phyloP scores from a whole-genome alignment of 2,113 vertebrate species.

The Chascanopsetta lugubris region DNA sequence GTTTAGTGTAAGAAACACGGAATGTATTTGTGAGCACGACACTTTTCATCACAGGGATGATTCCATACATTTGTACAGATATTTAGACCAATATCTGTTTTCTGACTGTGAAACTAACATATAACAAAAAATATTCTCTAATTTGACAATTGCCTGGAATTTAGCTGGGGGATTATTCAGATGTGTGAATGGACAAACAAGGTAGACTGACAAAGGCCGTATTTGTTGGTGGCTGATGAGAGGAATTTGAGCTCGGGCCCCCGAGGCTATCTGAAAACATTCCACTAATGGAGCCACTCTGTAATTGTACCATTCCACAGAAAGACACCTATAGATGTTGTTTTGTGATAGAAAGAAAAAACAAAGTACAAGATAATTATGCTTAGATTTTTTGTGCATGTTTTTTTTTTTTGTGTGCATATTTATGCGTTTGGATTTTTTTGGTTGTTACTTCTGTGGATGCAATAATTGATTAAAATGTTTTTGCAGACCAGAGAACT shows the following conservation, averaged over 20 bases:
- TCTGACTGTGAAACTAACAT: no score
- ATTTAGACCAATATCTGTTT: background rate
- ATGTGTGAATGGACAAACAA: constrained; percentile 49
- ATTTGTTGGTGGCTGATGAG: constrained; percentile 77
- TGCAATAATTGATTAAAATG: constrained; percentile 28
- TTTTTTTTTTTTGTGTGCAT: constrained; percentile 9
- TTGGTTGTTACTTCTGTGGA: constrained; percentile 13
- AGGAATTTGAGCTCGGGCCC: constrained; percentile 79
- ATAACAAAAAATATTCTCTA: constrained; percentile 1
- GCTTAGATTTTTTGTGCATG: constrained; percentile 29
- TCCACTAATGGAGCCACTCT: constrained; percentile 70
- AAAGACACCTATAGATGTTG: constrained; percentile 64
- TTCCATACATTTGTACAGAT: no score
- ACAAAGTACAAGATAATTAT: constrained; percentile 48
- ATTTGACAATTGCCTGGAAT: constrained; percentile 4
- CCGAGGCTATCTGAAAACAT: constrained; percentile 73
- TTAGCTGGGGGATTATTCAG: constrained; percentile 16
- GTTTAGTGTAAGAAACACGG: background rate
- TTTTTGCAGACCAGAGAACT: no score
- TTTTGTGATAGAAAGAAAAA: constrained; percentile 50
- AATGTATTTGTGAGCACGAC: background rate
- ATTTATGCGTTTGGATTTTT: constrained; percentile 16
- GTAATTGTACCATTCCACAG: constrained; percentile 70
- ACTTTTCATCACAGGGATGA: background rate
- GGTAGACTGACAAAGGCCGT: constrained; percentile 68